Base-by-base conservation (phyloP, 1,140 invertebrate species). In the Hylaeus volcanicus region DNA sequence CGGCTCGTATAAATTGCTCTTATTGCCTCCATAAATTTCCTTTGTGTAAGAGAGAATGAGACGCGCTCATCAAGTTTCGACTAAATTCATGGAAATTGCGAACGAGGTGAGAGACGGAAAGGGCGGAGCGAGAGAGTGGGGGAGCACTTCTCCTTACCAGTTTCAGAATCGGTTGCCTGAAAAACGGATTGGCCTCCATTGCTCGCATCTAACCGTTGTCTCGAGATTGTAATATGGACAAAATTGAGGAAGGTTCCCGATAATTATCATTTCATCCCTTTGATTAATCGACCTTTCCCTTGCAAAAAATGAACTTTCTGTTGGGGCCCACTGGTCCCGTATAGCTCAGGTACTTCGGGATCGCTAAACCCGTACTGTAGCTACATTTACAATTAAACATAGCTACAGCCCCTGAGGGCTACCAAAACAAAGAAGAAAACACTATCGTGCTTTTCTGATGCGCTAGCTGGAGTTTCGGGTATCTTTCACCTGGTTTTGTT, bases 151-250 rank as follows among this genome's bases (percentile, higher is more conserved):
- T 78, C 39, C 53, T 81, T 81, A 51, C 48, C 43, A 65, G 61
- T 65, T 74, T 64, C 71, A 12, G 61, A 55, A 39, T n/a, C 14
- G 45, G 48, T 51, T 37, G 39, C 65, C 56, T 63, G 68, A 85
- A 84, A 80, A 84, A 84, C 72, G 70, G 68, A 75, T 79, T 70
- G 43, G 70, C 81, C 58, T 74, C 80, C 80, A 85, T 84, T 84
- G 83, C 70, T 75, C 48, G 76, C 77, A 74, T 80, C 79, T 79
- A 74, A 82, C 79, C 70, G 74, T 85, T 83, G 79, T 79, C 74
- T 80, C 43, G 76, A 43, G 60, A 68, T 74, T 60, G 79, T 74
- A 45, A 45, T 56, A 56, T 58, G 39, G 55, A 83, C 79, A 61
- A 68, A 72, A 63, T 12, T 48, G 12, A 8, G 15, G 41, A 71